Percentiles rank a stretch among this genome's conserved stretches.
Evolutionary conservation across 2,797 vertebrate species (phyloP).

Genomic region (Tokudaia tokunoshimensis): DNA sequence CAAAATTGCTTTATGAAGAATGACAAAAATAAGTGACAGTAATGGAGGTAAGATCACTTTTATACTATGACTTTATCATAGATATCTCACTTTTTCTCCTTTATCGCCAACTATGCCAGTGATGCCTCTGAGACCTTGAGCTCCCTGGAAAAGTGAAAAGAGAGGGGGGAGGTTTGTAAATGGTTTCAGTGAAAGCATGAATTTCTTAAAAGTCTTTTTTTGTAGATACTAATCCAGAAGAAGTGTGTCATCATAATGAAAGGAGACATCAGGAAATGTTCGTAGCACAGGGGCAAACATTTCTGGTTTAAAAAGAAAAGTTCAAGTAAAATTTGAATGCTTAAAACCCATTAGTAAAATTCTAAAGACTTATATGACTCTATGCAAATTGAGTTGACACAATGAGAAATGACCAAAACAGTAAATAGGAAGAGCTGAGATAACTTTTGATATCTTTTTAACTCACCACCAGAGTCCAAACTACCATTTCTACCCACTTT

Average conservation of each 20-base stretch:
- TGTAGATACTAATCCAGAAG: slow-evolving; percentile 9
- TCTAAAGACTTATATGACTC: not conserved
- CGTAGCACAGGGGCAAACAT: not conserved
- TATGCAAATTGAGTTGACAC: not conserved
- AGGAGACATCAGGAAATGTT: slow-evolving; percentile 1
- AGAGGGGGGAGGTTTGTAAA: not conserved
- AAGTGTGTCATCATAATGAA: slow-evolving; percentile 24
- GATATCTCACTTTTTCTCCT: slow-evolving; percentile 93
- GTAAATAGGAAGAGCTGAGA: not conserved
- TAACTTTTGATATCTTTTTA: not conserved
- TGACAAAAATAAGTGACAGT: not conserved
- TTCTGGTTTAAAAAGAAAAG: slow-evolving; percentile 51
- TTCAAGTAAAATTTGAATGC: not conserved
- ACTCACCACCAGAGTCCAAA: slow-evolving; percentile 7
- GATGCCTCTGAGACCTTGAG: slow-evolving; percentile 94
- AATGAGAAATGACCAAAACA: not conserved
- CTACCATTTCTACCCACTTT: not conserved
- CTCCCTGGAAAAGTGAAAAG: slow-evolving; percentile 91
- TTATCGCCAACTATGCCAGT: slow-evolving; percentile 94
- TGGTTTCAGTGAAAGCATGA: not conserved
- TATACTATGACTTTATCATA: not conserved
- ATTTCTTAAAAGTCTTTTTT: not conserved
- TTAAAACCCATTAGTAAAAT: not conserved
- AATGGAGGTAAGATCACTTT: not conserved
- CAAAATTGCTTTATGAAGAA: not conserved